Base-by-base conservation (phyloP, 2,888 invertebrate genomes). In the Monopis laevigella region DNA sequence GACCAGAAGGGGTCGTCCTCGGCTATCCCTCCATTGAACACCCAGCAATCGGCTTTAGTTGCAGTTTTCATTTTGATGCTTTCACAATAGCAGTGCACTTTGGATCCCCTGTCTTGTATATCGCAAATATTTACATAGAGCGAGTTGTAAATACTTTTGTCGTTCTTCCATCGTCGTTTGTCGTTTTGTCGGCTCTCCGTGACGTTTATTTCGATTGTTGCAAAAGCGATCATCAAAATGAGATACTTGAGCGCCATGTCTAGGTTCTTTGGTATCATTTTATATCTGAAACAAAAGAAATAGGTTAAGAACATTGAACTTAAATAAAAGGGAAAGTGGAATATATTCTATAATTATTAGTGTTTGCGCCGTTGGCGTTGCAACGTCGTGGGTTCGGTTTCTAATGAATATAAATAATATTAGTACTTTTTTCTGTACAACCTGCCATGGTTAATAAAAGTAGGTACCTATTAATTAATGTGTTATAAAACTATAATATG, bases 1-100 rank as follows among this genome's bases (percentile, higher is more conserved):
- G 84, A 84, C 92, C 92, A 92, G 46, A 88, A 83, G 4, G 86
- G 84, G 57, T 90, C 88, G 48, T 88, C 87, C 52, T 88, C 88
- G 30, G 83, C 83, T n/a, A 86, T 83, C 5, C 86, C 86, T 3
- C 84, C 82, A 45, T 86, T 86, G 64, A 90, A 88, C 4, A 92
- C 85, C 86, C 88, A 87, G 58, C 93, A 93, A 56, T 89, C 89
- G 2, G 88, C 89, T 50, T 86, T 86, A 13, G 87, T 86, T 1
- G 88, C 89, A 2, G 72, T 72, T 55, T 78, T 71, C 35, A 78
- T 66, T 51, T 81, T 81, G 38, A 75, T 75, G 34, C 73, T 82
- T 52, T 86, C 84, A 58, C 90, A 90, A 54, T 86, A 84, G 58
- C 90, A 90, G 55, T 84, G 87, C 42, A 88, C 78, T 51, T 86